Evolutionary conservation across 2,113 vertebrate genomes (phyloP).

Genomic region (Phrynosoma platyrhinos): DNA sequence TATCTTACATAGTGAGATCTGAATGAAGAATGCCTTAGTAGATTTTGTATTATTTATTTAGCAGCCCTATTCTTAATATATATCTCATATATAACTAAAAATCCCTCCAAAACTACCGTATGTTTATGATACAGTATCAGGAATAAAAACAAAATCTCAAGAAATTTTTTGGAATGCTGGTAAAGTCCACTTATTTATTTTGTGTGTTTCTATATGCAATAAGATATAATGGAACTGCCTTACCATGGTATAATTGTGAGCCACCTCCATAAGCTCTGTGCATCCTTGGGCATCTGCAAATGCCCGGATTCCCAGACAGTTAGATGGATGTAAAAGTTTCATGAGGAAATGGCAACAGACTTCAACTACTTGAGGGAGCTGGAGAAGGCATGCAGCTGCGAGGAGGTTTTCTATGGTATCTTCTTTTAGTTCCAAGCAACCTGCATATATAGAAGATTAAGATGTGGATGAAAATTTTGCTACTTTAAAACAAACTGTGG

Average conservation of each 20-base stretch:
- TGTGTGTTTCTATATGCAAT: background rate
- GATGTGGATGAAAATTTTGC: slow-evolving; percentile 11
- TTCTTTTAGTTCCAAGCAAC: slow-evolving; percentile 83
- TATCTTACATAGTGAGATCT: background rate
- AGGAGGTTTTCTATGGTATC: slow-evolving; percentile 85
- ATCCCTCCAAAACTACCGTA: background rate
- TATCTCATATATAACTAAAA: background rate
- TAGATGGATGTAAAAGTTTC: slow-evolving; percentile 85
- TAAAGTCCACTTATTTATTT: background rate
- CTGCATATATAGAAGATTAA: slow-evolving; percentile 51
- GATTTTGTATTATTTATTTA: background rate
- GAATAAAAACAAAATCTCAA: background rate
- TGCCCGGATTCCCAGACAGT: slow-evolving; percentile 83
- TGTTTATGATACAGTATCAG: background rate
- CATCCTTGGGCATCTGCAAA: slow-evolving; percentile 86
- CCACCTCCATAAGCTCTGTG: slow-evolving; percentile 84
- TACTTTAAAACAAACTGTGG: background rate
- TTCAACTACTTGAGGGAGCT: slow-evolving; percentile 84
- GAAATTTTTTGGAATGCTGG: background rate
- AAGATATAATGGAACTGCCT: slow-evolving; percentile 50
- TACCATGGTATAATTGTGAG: slow-evolving; percentile 87
- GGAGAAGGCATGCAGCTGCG: slow-evolving; percentile 84
- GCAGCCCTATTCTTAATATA: background rate
- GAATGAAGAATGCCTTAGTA: background rate
- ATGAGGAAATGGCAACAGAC: slow-evolving; percentile 85